Base-by-base conservation (phyloP, 2,888 invertebrate genomes). In the Phengaris arion region DNA sequence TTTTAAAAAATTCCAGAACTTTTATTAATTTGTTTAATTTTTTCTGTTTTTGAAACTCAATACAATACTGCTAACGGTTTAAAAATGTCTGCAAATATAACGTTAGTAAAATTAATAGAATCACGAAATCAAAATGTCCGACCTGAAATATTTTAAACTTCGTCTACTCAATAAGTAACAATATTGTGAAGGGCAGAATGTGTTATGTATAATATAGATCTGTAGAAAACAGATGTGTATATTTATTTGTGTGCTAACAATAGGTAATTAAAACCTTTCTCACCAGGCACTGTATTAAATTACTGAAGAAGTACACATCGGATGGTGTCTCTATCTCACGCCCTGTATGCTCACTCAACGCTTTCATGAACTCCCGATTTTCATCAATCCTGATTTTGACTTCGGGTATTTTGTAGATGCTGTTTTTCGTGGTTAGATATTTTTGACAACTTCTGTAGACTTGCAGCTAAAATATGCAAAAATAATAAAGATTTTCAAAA, bases 201-300 rank as follows among this genome's bases (percentile, higher is more conserved):
- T 35, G 22, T 22, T 22, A 22, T 22, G 22, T 22, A 22, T 22
- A 1, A 22, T 22, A 22, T 22, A 22, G 22, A 22, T 22, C 22
- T 22, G 22, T 22, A 22, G 22, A 22, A 22, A 22, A 22, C 22
- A 22, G 22, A 0, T 1, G 22, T 22, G 22, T 22, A 22, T 22
- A 22, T 22, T 22, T 22, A 22, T 22, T 22, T 22, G 22, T 22
- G 22, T 22, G 22, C 22, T 22, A 22, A 22, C 22, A 22, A 22
- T 22, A 22, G 22, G 22, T 22, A 22, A 22, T 22, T 22, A 22
- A 12, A n/a, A 55, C 35, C 2, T 55, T 12, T 82, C 85, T 72
- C 84, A 94, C 94, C 89, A 94, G 83, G 45, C 93, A 85, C 83
- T 94, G 93, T 76, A 91, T 89, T 64, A 93, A 82, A 77, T 93